Evolutionary conservation across 2,888 invertebrate species (phyloP), one percentile per base, ranked within the genome.

Genomic region (Troides aeacus): DNA sequence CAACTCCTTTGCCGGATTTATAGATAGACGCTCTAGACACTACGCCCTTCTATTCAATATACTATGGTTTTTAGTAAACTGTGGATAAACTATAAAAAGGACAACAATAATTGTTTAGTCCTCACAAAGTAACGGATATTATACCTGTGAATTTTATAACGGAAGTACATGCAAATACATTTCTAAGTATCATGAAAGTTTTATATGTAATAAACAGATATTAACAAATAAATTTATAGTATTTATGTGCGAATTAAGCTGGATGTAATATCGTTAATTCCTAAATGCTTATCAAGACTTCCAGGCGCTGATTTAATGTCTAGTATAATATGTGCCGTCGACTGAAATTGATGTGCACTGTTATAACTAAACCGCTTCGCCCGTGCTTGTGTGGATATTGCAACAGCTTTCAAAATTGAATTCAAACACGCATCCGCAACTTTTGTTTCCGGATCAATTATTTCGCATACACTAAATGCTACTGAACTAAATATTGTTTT

Each of bases 341-440:
- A 64, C 64, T 69, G 60, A 60, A 69, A 69, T 69, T 69, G 68
- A 69, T 69, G 64, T 60, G 68, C 64, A 60, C 36, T 39, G 60
- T 59, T 69, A 64, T 64, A 69, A 60, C 64, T 24, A 60, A 64
- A 64, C 59, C 68, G 68, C 56, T 53, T 39, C 36, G 53, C 53
- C 46, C 24, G 24, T 56, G 23, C 62, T 12, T 10, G 5, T 62
- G 60, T 56, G 53, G 18, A 69, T 61, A 60, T 64, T 69, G 53
- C 64, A 60, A 69, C 18, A 60, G 64, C 53, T 64, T 69, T 60
- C 64, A 39, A 64, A 69, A 69, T 64, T 69, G 24, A 56, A 58
- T 58, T 58, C 57, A 15, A 10, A 24, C 15, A 23, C 23, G 21
- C 57, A 23, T 58, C 21, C 23, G 57, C 8, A n/a, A 58, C 57